These are phyloP conservation scores for Hydra vulgaris DNA, from an alignment of 30 jellyfish, hydroid and myxozoan species.

Conservation along the genomic window DNA sequence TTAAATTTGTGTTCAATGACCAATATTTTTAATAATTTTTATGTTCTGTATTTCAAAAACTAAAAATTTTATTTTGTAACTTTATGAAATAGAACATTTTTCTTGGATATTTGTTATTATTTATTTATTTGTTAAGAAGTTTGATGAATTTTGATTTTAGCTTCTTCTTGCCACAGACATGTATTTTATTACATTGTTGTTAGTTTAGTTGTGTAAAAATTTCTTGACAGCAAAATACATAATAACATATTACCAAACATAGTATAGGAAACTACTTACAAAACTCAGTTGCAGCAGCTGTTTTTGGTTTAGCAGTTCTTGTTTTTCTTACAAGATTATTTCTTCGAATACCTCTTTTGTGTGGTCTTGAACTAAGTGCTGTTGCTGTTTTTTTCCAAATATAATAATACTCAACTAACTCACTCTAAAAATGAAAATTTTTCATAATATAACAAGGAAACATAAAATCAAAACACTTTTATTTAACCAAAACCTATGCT, in stretches of 20 bases:
- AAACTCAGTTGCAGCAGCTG: constrained; percentile 73
- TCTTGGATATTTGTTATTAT: too few species aligned
- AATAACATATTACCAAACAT: not conserved
- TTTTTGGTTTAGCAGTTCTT: constrained; percentile 82
- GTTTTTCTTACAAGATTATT: constrained; percentile 83
- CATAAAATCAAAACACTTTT: not conserved
- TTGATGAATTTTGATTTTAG: too few species aligned
- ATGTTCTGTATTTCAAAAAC: too few species aligned
- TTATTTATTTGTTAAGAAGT: too few species aligned
- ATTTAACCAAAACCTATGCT: constrained; percentile 9
- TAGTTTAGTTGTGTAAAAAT: too few species aligned
- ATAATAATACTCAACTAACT: constrained; percentile 76
- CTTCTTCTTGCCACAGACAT: too few species aligned
- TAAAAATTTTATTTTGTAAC: too few species aligned
- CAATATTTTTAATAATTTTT: too few species aligned
- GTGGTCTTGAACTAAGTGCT: constrained; percentile 90
- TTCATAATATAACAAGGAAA: not conserved
- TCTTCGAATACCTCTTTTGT: constrained; percentile 90
- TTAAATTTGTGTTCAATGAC: too few species aligned
- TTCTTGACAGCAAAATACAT: too few species aligned
- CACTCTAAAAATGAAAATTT: constrained; percentile 36
- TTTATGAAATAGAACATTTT: too few species aligned
- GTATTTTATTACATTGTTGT: too few species aligned
- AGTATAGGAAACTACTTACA: constrained; percentile 22
- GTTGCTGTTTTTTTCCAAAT: constrained; percentile 92